Evolutionary conservation across 2,797 vertebrate species (phyloP).

Genomic region (Adelosebastes latens): DNA sequence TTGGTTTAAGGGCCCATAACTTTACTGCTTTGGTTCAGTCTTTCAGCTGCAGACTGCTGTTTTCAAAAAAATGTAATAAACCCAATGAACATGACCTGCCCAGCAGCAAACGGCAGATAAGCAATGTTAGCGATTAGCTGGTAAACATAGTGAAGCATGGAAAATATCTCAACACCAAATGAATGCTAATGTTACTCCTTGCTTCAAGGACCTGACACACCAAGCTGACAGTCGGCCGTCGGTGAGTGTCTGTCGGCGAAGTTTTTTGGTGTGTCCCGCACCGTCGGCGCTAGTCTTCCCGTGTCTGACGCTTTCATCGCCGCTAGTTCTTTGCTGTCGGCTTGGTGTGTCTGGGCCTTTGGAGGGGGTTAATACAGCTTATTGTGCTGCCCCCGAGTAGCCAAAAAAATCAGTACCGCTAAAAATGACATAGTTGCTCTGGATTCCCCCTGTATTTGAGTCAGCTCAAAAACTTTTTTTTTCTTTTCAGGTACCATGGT

Average conservation of each 20-base stretch:
- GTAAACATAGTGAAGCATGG: not conserved
- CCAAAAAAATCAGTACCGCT: not conserved
- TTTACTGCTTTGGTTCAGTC: not conserved
- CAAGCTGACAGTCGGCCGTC: too few relatives aligned
- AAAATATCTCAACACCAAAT: not conserved
- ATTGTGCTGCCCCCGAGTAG: not conserved
- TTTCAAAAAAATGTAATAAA: not conserved
- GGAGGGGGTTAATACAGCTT: not conserved
- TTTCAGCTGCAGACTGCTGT: not conserved
- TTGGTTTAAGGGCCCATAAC: not conserved
- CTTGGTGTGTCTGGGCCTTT: not conserved
- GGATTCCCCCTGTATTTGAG: not conserved
- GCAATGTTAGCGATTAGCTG: not conserved
- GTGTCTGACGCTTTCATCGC: too few relatives aligned
- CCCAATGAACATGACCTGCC: not conserved
- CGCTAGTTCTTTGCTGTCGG: too few relatives aligned
- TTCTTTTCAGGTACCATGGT: conserved; percentile 60
- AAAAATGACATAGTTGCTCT: not conserved
- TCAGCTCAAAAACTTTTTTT: not conserved
- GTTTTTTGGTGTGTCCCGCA: too few relatives aligned
- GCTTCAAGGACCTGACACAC: not conserved
- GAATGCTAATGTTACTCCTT: not conserved
- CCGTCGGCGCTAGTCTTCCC: too few relatives aligned
- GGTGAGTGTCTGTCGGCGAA: too few relatives aligned
- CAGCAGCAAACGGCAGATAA: not conserved